Conservation (phyloP, 2,797 vertebrate genomes). For the Psittacula echo region DNA sequence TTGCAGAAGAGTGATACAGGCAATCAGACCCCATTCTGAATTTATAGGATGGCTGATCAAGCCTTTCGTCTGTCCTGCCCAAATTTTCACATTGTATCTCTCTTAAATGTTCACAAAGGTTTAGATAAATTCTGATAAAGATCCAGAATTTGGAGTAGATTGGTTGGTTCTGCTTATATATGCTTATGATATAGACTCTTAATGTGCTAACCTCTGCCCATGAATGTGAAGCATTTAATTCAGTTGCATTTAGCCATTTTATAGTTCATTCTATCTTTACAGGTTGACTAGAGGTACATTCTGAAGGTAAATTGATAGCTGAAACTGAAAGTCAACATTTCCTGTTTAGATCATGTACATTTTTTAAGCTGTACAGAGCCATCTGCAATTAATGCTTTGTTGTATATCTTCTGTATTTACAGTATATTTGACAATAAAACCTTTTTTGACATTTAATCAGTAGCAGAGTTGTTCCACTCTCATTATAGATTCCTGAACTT, state of each 20-base stretch:
- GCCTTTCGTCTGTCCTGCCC: neutral
- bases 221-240: neutral
- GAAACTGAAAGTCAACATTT: slow-evolving; percentile 28
- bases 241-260: neutral
- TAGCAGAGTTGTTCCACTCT: slow-evolving; percentile 58
- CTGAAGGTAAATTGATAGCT: slow-evolving; percentile 11
- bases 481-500: slow-evolving; percentile 70
- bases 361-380: slow-evolving; percentile 30
- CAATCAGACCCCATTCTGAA: neutral
- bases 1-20: neutral
- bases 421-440: slow-evolving; percentile 68
- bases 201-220: neutral
- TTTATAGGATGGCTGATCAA: neutral
- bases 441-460: slow-evolving; percentile 72
- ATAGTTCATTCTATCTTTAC: neutral
- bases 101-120: neutral
- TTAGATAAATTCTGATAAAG: neutral
- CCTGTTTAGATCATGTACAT: neutral
- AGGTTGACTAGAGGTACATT: neutral
- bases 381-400: slow-evolving; percentile 58
- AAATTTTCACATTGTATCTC: accelerated
- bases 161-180: neutral
- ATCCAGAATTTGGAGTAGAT: neutral
- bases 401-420: slow-evolving; percentile 63
- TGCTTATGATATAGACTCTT: neutral